Percentiles rank a stretch among this genome's conserved stretches.
These are phyloP conservation scores for Ligdia adustata DNA, from an alignment of 2,888 invertebrate genomes.

Conservation along the genomic window DNA sequence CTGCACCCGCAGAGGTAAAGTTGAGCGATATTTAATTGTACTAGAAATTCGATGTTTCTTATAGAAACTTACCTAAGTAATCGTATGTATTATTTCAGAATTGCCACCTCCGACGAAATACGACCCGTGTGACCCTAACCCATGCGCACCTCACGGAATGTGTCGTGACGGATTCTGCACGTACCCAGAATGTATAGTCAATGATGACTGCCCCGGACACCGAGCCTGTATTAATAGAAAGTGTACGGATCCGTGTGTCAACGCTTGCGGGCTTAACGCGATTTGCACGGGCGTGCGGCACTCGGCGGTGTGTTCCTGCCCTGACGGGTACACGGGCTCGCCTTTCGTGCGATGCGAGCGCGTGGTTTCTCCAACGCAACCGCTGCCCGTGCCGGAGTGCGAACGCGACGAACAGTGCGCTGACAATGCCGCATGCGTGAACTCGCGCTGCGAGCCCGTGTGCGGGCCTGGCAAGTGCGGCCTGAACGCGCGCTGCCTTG, in stretches of 20 bases:
- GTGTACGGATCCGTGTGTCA: conserved; percentile 92
- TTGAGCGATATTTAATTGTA: neutral
- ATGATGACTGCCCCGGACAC: conserved; percentile 93
- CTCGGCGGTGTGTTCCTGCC: conserved; percentile 92
- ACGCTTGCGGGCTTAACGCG: conserved; percentile 93
- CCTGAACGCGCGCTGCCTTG: conserved; percentile 90
- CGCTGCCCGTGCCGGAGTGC: conserved; percentile 89
- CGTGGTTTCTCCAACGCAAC: conserved; percentile 51
- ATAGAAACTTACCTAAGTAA: no score
- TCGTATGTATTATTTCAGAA: conserved; percentile 56
- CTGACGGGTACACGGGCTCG: conserved; percentile 89
- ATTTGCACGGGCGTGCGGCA: conserved; percentile 89
- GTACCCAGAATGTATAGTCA: conserved; percentile 94
- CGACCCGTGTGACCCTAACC: conserved; percentile 88
- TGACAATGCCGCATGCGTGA: conserved; percentile 92
- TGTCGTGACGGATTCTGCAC: conserved; percentile 87
- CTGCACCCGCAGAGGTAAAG: conserved; percentile 74
- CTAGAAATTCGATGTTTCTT: no score
- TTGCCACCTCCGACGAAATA: conserved; percentile 56
- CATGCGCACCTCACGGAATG: conserved; percentile 88
- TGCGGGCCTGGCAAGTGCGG: conserved; percentile 90
- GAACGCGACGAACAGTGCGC: conserved; percentile 90
- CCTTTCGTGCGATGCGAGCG: conserved; percentile 89
- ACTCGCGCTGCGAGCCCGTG: conserved; percentile 89
- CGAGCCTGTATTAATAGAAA: conserved; percentile 92